These are phyloP conservation scores for Vireo griseus DNA, from an alignment of 2,797 vertebrate species.

Conservation along the genomic window DNA sequence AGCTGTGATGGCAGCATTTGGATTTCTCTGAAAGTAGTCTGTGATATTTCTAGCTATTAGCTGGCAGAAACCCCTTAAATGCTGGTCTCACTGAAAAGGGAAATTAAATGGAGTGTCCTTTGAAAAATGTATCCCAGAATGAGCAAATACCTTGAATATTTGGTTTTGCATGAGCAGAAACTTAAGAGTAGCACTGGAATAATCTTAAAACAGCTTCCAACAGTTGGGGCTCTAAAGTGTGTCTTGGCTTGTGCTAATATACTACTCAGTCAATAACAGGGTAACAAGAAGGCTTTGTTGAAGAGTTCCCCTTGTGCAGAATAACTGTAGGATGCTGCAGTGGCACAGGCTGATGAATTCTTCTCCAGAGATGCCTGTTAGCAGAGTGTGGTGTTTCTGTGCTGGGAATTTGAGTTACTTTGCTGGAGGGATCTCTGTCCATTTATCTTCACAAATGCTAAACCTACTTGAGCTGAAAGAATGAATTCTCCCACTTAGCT, in stretches of 20 bases:
- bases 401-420: background rate
- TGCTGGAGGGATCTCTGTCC: background rate
- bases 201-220: background rate
- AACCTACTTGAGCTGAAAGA: background rate
- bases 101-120: background rate
- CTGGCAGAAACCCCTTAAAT: background rate
- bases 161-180: background rate
- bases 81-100: background rate
- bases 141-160: background rate
- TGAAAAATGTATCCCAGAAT: background rate
- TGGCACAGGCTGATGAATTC: background rate
- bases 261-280: background rate
- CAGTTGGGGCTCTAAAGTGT: background rate
- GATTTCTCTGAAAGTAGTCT: background rate
- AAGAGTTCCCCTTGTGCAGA: background rate
- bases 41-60: background rate
- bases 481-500: background rate
- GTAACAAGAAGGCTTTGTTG: background rate
- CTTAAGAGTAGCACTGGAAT: background rate
- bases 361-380: background rate
- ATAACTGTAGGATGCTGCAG: background rate
- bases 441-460: background rate
- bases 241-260: background rate
- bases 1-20: background rate
- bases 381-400: background rate